Conservation (phyloP, 2,797 vertebrate species). For the Gambelia wislizenii region DNA sequence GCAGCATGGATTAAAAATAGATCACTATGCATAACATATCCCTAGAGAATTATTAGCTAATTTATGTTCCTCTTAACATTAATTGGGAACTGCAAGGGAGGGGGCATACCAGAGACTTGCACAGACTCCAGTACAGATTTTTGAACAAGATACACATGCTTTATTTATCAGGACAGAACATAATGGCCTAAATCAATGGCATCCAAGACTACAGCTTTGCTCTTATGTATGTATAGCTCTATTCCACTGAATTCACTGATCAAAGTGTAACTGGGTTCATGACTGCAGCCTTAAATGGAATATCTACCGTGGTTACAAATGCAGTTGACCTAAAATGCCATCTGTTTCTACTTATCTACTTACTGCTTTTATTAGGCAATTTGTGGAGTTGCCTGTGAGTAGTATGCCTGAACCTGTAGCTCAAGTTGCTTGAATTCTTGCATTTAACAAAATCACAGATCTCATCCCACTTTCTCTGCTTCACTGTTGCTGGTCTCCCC, state of each 20-base stretch:
- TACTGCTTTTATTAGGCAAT: constrained; percentile 1
- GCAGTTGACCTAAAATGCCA: background rate
- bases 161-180: constrained; percentile 7
- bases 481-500: too few species aligned
- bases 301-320: background rate
- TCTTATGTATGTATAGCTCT: background rate
- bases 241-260: background rate
- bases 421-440: background rate
- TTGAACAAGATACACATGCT: constrained; percentile 10
- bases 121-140: constrained; percentile 7
- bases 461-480: background rate
- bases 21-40: fast-evolving
- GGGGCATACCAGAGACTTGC: background rate
- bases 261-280: background rate
- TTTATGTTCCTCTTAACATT: constrained; percentile 32
- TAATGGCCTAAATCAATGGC: background rate
- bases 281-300: background rate
- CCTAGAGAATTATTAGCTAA: constrained; percentile 31
- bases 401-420: background rate
- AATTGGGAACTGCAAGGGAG: background rate
- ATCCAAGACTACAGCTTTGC: background rate
- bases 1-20: constrained; percentile 44
- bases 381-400: background rate
- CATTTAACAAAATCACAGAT: background rate
- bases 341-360: constrained; percentile 8